These are phyloP conservation scores for Dryobates pubescens DNA, from an alignment of 2,797 vertebrate species.

Conservation along the genomic window DNA sequence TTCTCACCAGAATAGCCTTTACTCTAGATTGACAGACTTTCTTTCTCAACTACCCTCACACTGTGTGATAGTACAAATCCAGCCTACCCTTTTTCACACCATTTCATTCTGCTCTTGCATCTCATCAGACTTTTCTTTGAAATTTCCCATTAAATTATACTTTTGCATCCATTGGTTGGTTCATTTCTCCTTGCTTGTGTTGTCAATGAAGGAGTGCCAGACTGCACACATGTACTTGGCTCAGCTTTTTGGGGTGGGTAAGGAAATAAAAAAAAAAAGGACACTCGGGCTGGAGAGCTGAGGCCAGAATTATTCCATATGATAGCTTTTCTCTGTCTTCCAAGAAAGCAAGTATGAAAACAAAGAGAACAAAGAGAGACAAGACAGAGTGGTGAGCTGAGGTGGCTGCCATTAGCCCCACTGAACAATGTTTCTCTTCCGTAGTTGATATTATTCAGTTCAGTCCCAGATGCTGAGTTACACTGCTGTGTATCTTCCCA, in stretches of 20 bases:
- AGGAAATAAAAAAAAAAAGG: too few relatives aligned
- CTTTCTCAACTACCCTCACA: background rate
- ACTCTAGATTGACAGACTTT: background rate
- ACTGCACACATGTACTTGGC: background rate
- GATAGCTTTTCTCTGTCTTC: background rate
- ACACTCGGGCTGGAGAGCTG: background rate
- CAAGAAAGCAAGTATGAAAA: background rate
- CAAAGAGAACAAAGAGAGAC: background rate
- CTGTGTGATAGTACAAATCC: background rate
- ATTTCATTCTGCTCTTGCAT: background rate
- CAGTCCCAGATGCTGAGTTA: background rate
- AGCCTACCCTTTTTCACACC: background rate
- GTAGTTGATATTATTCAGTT: background rate
- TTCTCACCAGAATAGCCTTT: background rate
- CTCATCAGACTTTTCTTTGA: background rate
- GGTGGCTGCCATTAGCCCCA: background rate
- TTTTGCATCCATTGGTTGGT: background rate
- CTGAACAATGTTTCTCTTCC: background rate
- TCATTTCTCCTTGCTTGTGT: background rate
- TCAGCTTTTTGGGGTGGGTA: background rate
- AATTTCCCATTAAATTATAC: background rate
- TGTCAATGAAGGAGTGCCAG: background rate
- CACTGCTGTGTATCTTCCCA: background rate
- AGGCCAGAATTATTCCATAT: background rate
- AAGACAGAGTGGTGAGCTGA: background rate